A percentile compares a stretch with the other conserved stretches of the same genome.
These are phyloP conservation scores for Otolemur crassicaudatus DNA, from an alignment of 2,797 vertebrate genomes.

Conservation along the genomic window DNA sequence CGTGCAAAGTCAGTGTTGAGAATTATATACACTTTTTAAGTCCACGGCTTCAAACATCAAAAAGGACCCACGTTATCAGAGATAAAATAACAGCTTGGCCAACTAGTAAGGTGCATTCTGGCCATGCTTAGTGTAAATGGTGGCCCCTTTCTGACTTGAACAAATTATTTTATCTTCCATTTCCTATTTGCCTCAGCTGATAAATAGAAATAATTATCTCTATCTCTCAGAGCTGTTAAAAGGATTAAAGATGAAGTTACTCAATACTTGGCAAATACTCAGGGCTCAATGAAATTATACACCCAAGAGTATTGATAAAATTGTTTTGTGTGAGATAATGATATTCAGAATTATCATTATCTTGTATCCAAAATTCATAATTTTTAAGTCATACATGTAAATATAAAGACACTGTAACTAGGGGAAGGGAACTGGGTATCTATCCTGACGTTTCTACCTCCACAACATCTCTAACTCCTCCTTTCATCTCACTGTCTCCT, in stretches of 20 bases:
- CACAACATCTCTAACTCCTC: background rate
- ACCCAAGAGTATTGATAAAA: background rate
- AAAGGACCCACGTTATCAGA: fast-evolving
- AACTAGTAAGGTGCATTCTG: background rate
- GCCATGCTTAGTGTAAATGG: background rate
- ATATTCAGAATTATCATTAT: background rate
- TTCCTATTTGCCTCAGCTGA: background rate
- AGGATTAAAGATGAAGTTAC: background rate
- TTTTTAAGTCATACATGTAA: background rate
- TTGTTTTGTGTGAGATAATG: background rate
- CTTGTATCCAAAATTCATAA: background rate
- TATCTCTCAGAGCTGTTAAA: background rate
- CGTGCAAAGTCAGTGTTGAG: background rate
- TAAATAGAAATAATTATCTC: background rate
- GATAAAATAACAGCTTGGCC: fast-evolving
- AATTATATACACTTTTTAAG: background rate
- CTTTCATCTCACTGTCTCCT: background rate
- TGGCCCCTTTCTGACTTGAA: background rate
- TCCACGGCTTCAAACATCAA: background rate
- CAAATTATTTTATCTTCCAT: background rate
- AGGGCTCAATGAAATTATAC: background rate
- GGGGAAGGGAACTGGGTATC: background rate
- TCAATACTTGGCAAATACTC: background rate
- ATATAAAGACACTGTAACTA: background rate
- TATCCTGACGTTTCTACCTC: background rate